Percentiles rank a stretch among this genome's conserved stretches.
Conservation (phyloP, 2,797 vertebrate genomes). For the Scarus forsteni region DNA sequence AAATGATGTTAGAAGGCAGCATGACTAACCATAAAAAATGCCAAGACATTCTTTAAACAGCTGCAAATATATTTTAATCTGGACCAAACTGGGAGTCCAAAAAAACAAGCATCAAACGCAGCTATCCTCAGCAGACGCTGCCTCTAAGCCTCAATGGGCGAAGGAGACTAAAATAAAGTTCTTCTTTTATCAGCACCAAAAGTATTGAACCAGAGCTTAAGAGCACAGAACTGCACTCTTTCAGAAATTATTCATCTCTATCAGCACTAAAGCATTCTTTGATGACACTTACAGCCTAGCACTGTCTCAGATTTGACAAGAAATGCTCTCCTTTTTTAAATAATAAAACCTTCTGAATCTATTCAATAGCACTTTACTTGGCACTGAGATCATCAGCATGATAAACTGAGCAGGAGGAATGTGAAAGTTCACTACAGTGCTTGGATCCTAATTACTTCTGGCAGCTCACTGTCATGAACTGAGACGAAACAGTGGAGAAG, state of each 20-base stretch:
- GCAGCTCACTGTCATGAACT: conserved; percentile 31
- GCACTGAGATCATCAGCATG: conserved; percentile 21
- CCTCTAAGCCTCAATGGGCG: no score
- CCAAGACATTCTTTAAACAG: no score
- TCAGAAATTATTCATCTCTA: conserved; percentile 5
- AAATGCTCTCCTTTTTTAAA: conserved; percentile 10
- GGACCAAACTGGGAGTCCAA: no score
- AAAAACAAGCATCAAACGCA: no score
- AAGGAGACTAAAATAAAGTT: neutral
- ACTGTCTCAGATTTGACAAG: neutral
- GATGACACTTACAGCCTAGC: conserved; percentile 1
- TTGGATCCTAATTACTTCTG: conserved; percentile 33
- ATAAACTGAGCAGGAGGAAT: conserved; percentile 47
- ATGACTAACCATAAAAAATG: no score
- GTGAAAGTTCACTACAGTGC: conserved; percentile 21
- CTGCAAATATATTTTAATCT: no score
- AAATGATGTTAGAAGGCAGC: no score
- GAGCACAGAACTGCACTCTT: neutral
- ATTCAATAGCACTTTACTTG: conserved; percentile 19
- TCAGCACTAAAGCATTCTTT: neutral
- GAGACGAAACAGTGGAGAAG: conserved; percentile 10
- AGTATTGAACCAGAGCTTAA: neutral
- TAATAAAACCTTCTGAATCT: conserved; percentile 17
- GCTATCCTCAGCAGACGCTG: no score
- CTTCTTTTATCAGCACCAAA: neutral